Conservation (phyloP, 2,888 invertebrate species). For the Ecdyonurus torrentis region DNA sequence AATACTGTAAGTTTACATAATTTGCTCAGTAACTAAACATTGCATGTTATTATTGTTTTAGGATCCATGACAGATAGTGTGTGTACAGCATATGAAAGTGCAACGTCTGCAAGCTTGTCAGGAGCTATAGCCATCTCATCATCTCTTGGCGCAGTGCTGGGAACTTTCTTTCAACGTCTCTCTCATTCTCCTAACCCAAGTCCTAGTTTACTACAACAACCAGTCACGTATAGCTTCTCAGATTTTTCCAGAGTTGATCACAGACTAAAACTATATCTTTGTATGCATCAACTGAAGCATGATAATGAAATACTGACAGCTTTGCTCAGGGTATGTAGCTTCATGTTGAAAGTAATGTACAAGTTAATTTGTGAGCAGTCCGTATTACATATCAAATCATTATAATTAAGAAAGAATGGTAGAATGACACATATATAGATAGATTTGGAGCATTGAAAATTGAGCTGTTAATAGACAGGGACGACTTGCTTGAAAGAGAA, state of each 20-base stretch:
- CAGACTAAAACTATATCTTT: slow-evolving; percentile 37
- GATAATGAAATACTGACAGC: slow-evolving; percentile 35
- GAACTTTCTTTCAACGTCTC: neutral
- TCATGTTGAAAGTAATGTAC: no score
- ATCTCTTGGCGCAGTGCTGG: neutral
- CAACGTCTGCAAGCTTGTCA: neutral
- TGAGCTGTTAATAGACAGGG: no score
- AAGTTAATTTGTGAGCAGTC: no score
- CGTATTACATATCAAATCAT: no score
- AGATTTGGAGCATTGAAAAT: no score
- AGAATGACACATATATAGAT: no score
- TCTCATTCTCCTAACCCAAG: neutral
- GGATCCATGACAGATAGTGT: slow-evolving; percentile 41
- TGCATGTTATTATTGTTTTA: no score
- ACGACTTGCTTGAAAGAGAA: no score
- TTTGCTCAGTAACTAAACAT: no score
- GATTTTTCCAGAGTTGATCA: slow-evolving; percentile 38
- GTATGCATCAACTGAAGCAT: slow-evolving; percentile 35
- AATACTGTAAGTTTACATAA: no score
- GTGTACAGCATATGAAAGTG: slow-evolving; percentile 38
- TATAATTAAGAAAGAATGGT: no score
- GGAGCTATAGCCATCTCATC: neutral
- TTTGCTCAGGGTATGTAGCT: slow-evolving; percentile 19
- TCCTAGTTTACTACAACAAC: neutral
- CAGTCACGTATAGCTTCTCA: slow-evolving; percentile 33